These are phyloP conservation scores for Clarias magur DNA, from an alignment of 2,113 vertebrate species.

Conservation along the genomic window DNA sequence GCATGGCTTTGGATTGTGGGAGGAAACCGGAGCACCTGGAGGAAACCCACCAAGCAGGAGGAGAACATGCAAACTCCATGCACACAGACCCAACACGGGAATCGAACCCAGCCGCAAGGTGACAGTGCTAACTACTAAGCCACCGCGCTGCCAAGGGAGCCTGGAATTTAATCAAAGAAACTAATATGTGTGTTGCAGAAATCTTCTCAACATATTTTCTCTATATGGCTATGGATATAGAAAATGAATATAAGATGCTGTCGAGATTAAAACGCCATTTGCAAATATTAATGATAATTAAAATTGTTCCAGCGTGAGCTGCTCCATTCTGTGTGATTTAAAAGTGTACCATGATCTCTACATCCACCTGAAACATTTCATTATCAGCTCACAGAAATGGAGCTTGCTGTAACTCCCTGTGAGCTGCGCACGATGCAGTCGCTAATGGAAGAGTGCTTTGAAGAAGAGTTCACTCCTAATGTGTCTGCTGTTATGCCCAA, in stretches of 20 bases:
- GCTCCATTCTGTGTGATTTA: background rate
- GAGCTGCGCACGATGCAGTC: background rate
- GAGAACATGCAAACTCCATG: too few relatives aligned
- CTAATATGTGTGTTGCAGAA: too few relatives aligned
- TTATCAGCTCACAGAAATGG: background rate
- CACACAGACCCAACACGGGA: too few relatives aligned
- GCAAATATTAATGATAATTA: background rate
- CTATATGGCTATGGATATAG: background rate
- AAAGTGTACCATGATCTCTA: conserved; percentile 19
- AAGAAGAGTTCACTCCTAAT: conserved; percentile 30
- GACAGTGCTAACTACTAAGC: too few relatives aligned
- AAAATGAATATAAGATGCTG: background rate
- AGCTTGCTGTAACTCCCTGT: conserved; percentile 24
- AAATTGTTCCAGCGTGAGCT: background rate
- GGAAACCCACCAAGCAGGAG: too few relatives aligned
- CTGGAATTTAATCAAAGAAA: too few relatives aligned
- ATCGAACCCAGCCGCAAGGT: too few relatives aligned
- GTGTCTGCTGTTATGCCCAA: conserved; percentile 31
- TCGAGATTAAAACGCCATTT: background rate
- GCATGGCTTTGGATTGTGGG: too few relatives aligned
- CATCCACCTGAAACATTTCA: conserved; percentile 1
- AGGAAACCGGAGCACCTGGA: too few relatives aligned
- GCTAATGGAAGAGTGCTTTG: conserved; percentile 14
- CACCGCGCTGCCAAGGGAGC: too few relatives aligned
- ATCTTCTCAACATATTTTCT: background rate